These are phyloP conservation scores for Oscheius sp. DNA, from an alignment of 2,888 invertebrate species.

Conservation along the genomic window DNA sequence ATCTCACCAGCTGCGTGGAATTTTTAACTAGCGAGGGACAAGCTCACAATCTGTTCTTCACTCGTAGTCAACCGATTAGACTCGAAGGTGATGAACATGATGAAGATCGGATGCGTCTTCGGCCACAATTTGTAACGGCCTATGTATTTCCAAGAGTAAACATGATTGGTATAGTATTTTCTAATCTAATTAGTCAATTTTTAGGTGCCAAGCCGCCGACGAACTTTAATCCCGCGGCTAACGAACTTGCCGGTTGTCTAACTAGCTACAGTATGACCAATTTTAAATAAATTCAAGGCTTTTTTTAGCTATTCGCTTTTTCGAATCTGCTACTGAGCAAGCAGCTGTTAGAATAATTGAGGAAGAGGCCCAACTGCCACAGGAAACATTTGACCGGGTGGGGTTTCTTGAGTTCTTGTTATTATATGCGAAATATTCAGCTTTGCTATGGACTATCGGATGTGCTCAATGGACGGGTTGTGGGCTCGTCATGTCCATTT, in stretches of 20 bases:
- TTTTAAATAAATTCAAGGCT: background rate
- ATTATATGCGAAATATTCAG: slow-evolving; percentile 29
- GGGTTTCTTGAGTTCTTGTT: background rate
- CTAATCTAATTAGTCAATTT: background rate
- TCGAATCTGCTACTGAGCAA: slow-evolving; percentile 65
- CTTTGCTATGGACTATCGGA: slow-evolving; percentile 46
- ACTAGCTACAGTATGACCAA: slow-evolving; percentile 61
- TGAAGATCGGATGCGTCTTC: slow-evolving; percentile 44
- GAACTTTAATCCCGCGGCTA: slow-evolving; percentile 68
- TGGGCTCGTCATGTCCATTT: slow-evolving; percentile 36
- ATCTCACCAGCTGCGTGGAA: slow-evolving; percentile 52
- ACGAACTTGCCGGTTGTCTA: slow-evolving; percentile 68
- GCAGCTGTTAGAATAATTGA: slow-evolving; percentile 64
- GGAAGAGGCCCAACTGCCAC: slow-evolving; percentile 63
- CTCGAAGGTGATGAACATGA: slow-evolving; percentile 42
- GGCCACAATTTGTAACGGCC: slow-evolving; percentile 57
- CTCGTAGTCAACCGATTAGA: slow-evolving; percentile 61
- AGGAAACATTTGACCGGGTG: slow-evolving; percentile 44
- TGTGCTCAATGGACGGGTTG: slow-evolving; percentile 33
- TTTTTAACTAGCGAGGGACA: slow-evolving; percentile 59
- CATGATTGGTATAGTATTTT: slow-evolving; percentile 57
- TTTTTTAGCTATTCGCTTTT: slow-evolving; percentile 63
- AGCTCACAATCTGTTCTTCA: slow-evolving; percentile 69
- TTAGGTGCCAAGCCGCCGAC: slow-evolving; percentile 64
- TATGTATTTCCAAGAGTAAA: slow-evolving; percentile 67